phyloP scores from a whole-genome alignment of 2,113 vertebrate species.

The Alligator mississippiensis region DNA sequence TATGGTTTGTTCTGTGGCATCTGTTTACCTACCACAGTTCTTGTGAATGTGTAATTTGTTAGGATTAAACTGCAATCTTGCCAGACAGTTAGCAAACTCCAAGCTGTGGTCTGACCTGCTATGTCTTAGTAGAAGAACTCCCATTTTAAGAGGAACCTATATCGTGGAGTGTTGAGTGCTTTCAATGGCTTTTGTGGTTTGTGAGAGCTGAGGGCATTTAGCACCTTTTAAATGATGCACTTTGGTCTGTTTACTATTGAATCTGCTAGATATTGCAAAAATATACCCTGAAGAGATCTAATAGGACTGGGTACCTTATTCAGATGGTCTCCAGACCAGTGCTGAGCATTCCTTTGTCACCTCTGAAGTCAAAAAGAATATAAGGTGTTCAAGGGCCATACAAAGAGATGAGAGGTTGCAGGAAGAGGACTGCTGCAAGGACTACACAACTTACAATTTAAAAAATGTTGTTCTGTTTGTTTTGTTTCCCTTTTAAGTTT shows the following conservation, averaged over 20 bases:
- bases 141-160: slow-evolving; percentile 11
- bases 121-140: background rate
- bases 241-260: background rate
- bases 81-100: slow-evolving; percentile 50
- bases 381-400: background rate
- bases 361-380: background rate
- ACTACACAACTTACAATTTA: background rate
- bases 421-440: background rate
- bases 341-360: background rate
- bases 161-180: background rate
- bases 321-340: accelerated
- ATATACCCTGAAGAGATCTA: background rate
- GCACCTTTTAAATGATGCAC: accelerated
- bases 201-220: background rate
- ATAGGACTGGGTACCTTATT: background rate
- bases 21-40: slow-evolving; percentile 43
- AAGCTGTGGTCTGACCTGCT: slow-evolving; percentile 16
- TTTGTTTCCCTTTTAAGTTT: background rate
- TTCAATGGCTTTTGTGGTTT: background rate
- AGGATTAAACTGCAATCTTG: slow-evolving; percentile 40
- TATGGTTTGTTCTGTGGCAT: slow-evolving; percentile 49
- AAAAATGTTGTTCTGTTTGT: background rate
- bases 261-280: background rate
- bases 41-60: slow-evolving; percentile 55
- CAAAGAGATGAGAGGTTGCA: background rate